Conservation (phyloP, 2,888 invertebrate species). For the Volucella inanis region DNA sequence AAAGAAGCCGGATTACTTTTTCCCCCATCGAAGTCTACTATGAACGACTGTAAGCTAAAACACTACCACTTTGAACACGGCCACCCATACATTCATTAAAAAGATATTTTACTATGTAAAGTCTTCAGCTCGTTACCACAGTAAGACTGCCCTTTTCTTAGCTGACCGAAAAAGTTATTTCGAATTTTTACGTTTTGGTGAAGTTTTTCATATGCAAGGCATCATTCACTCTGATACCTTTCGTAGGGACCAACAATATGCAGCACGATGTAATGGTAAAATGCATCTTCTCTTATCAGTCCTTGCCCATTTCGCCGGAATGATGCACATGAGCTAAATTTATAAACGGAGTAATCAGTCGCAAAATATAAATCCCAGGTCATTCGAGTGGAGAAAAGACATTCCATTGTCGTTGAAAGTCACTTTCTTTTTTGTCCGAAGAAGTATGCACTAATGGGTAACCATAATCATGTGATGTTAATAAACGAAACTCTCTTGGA, state of each 20-base stretch:
- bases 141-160: no score
- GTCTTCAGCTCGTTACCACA: no score
- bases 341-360: not conserved
- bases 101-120: no score
- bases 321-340: not conserved
- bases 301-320: not conserved
- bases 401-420: conserved; percentile 8
- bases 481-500: conserved; percentile 46
- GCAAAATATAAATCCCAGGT: not conserved
- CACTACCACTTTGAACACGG: no score
- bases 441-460: conserved; percentile 29
- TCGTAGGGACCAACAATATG: conserved; percentile 12
- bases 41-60: no score
- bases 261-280: not conserved
- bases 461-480: conserved; percentile 39
- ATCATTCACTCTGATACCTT: not conserved
- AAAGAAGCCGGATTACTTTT: no score
- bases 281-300: conserved; percentile 26
- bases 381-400: not conserved
- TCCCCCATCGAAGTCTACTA: no score
- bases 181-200: no score
- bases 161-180: no score
- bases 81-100: no score
- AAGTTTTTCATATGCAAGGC: not conserved
- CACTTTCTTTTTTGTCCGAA: not conserved